Evolutionary conservation across 2,113 vertebrate genomes (phyloP), one percentile per base, ranked within the genome.

Genomic region (Podocnemis expansa): DNA sequence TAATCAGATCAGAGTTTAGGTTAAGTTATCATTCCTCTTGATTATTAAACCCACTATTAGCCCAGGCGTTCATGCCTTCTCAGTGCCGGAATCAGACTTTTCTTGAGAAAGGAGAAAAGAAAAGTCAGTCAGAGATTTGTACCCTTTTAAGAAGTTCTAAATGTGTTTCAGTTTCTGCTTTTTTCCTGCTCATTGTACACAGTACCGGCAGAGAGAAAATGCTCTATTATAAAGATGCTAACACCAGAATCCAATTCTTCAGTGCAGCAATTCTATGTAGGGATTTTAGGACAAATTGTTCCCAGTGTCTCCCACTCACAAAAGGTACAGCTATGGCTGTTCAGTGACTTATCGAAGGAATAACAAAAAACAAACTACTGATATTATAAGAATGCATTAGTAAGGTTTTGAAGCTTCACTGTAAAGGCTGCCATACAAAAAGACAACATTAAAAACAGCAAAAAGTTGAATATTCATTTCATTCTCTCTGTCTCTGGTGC

Each of bases 1-100:
- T 45, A 93, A 96, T 60, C 0, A 5, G 83, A 92, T 95, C 45
- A 45, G 94, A 49, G 89, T 54, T 16, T 89, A 91, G 90, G 94
- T 89, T 85, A 85, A 89, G 76, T 34, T 49, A 49, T 91, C 43
- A 78, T 88, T 80, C 79, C 84, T 93, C 86, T 88, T 78, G 54
- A 78, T 41, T 78, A 29, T 17, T 92, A 93, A 96, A 51, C 83
- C 73, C 2, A 10, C 55, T 83, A 49, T 76, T 91, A 89, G 78
- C 31, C 82, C 5, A 2, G 10, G 73, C 76, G 63, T 79, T 94
- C 90, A 81, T 3, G 31, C 88, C 12, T 85, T 2, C 38, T 3
- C 45, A 4, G 34, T 67, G 4, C n/a, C 8, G 4, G 56, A 41
- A 4, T 10, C 41, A 38, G 49, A 0, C 0, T 8, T 83, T 56